Conservation (phyloP, 2,113 vertebrate species). For the Monopterus albus region DNA sequence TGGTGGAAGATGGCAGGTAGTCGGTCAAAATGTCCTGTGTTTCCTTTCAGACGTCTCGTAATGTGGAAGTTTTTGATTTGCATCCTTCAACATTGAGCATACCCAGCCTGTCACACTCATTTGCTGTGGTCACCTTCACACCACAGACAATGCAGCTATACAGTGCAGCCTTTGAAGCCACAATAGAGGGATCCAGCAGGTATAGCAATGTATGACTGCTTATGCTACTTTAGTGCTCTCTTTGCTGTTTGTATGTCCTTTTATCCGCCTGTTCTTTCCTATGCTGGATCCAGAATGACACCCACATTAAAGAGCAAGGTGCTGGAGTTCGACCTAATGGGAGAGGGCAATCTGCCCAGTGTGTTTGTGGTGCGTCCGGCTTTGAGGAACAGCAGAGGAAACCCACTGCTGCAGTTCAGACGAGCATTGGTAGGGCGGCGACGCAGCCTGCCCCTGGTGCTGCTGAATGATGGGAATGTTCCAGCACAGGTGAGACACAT, state of each 20-base stretch:
- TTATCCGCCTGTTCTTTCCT: background rate
- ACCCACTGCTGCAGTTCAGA: constrained; percentile 86
- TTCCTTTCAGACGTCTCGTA: constrained; percentile 65
- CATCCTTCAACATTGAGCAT: constrained; percentile 79
- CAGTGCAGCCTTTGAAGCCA: constrained; percentile 85
- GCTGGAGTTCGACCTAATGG: constrained; percentile 85
- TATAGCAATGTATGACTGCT: constrained; percentile 52
- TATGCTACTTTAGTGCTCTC: background rate
- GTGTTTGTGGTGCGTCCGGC: constrained; percentile 83
- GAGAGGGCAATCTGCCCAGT: constrained; percentile 86
- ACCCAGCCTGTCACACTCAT: constrained; percentile 81
- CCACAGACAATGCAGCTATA: constrained; percentile 85
- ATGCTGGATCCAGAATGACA: constrained; percentile 38
- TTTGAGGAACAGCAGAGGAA: constrained; percentile 75
- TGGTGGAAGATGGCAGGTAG: too few relatives aligned
- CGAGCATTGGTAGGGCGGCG: constrained; percentile 78
- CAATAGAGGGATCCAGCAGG: constrained; percentile 81
- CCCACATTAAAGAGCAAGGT: constrained; percentile 58
- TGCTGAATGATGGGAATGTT: constrained; percentile 84
- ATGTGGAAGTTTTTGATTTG: constrained; percentile 83
- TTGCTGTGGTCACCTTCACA: constrained; percentile 83
- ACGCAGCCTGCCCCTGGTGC: constrained; percentile 80
- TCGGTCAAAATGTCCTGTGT: background rate
- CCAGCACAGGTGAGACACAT: constrained; percentile 82
- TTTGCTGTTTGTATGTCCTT: background rate